Conservation (phyloP, 2,888 invertebrate species). For the Carterocephalus palaemon region DNA sequence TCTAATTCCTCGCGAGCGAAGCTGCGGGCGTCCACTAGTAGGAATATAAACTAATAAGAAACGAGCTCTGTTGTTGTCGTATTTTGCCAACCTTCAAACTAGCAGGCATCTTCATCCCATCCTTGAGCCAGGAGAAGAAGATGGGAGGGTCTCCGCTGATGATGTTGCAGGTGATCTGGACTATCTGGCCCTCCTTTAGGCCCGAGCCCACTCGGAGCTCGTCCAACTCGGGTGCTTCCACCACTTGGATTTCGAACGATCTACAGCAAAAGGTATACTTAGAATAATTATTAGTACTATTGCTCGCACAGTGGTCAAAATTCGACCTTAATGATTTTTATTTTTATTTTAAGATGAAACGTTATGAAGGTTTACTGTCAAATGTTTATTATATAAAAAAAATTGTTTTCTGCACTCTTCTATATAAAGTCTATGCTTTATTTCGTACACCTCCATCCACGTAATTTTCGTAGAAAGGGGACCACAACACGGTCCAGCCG, state of each 20-base stretch:
- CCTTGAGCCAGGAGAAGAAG: constrained; percentile 84
- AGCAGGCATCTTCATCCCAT: constrained; percentile 81
- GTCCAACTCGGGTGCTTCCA: constrained; percentile 88
- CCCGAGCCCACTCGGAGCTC: constrained; percentile 89
- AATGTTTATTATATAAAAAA: no score
- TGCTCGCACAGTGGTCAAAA: background rate
- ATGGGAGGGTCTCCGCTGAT: constrained; percentile 85
- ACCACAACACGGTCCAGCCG: no score
- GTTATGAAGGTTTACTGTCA: no score
- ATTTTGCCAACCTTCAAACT: constrained; percentile 76
- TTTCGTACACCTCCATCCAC: no score
- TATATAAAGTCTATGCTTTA: no score
- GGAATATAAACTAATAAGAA: constrained; percentile 26
- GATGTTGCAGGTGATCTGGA: constrained; percentile 89
- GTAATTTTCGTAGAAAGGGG: no score
- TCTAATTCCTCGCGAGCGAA: no score
- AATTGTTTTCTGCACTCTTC: no score
- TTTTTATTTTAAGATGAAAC: no score
- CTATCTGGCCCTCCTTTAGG: constrained; percentile 89
- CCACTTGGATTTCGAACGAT: constrained; percentile 84
- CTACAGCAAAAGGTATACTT: constrained; percentile 46
- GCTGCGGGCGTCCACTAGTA: no score
- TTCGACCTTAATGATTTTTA: no score
- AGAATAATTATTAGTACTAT: background rate
- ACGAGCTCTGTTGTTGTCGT: background rate